Base-by-base conservation (phyloP, 2,113 vertebrate genomes). In the Paradisaea rubra region DNA sequence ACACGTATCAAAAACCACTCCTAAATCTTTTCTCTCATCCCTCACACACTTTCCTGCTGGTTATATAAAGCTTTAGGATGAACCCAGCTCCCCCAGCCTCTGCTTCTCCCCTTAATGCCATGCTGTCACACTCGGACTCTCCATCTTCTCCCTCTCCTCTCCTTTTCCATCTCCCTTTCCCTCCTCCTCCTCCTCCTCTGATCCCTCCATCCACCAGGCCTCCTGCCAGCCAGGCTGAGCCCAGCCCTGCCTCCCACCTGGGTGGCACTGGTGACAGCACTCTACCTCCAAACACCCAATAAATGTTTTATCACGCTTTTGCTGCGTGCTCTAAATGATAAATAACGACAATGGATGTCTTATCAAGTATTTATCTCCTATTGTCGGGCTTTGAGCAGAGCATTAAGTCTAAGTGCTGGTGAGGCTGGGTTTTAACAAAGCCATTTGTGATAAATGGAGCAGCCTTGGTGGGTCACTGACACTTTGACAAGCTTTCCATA, bases 251-350 rank as follows among this genome's bases (percentile, higher is more conserved):
- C 91, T 71, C 96, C 73, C 44, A 3, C 91, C 68, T 5, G 39
- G 92, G 23, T 6, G 63, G 41, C n/a, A 20, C 91, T 81, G 81
- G 45, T 80, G 91, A 92, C 84, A 77, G 56, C 64, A 9, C 4
- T 56, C 92, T 63, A 93, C 89, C 94, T 96, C 85, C 92, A 73
- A 53, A n/a, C 18, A 42, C 89, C 80, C 81, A 70, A 88, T 92
- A 45, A 94, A 96, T 94, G 93, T 93, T 97, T 97, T 63, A 97
- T 81, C 89, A 53, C 7, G 54, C 52, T 96, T 96, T 82, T 86
- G 22, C 79, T 60, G 69, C 1, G 0, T 3, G 57, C 72, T 95
- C 80, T 89, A 97, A 96, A 91, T 94, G 88, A 97, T 94, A 96
- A 97, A 94, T 94, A 95, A 31, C 60, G 80, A 95, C 94, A 97